Percentiles rank a stretch among this genome's conserved stretches.
Conservation (phyloP, 2,113 vertebrate genomes). For the Brachyistius frenatus region DNA sequence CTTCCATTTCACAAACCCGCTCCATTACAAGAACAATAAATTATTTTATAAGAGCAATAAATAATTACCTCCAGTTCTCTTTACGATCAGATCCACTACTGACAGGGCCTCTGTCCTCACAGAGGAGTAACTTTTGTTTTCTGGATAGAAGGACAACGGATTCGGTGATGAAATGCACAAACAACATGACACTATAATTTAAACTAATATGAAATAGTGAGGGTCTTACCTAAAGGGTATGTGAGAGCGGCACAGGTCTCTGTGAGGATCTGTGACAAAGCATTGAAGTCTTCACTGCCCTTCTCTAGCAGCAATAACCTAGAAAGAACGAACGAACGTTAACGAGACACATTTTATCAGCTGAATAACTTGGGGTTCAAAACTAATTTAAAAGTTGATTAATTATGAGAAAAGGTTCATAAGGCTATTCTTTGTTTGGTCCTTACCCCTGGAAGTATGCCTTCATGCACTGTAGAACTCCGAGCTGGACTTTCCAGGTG, state of each 20-base stretch:
- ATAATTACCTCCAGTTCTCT: slow-evolving; percentile 91
- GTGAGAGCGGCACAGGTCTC: slow-evolving; percentile 93
- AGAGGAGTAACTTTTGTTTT: slow-evolving; percentile 98
- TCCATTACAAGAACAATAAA: too few relatives aligned
- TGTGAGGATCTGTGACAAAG: slow-evolving; percentile 90
- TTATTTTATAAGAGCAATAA: too few relatives aligned
- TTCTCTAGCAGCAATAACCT: slow-evolving; percentile 93
- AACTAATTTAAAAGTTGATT: neutral
- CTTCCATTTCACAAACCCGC: too few relatives aligned
- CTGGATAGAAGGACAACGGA: slow-evolving; percentile 73
- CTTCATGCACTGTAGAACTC: slow-evolving; percentile 93
- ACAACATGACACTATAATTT: neutral
- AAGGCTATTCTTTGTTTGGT: neutral
- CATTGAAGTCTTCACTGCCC: slow-evolving; percentile 84
- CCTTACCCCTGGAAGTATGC: slow-evolving; percentile 92
- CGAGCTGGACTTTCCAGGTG: slow-evolving; percentile 96
- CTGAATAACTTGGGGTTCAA: neutral
- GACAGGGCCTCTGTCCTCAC: slow-evolving; percentile 95
- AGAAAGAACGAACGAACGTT: slow-evolving; percentile 16
- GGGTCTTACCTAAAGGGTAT: slow-evolving; percentile 84
- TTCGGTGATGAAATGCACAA: neutral
- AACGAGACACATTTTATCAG: neutral
- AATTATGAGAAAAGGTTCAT: neutral
- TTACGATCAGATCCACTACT: slow-evolving; percentile 92
- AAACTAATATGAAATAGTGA: neutral